Conservation (phyloP, 1,140 invertebrate genomes). For the Drosophila parvula region DNA sequence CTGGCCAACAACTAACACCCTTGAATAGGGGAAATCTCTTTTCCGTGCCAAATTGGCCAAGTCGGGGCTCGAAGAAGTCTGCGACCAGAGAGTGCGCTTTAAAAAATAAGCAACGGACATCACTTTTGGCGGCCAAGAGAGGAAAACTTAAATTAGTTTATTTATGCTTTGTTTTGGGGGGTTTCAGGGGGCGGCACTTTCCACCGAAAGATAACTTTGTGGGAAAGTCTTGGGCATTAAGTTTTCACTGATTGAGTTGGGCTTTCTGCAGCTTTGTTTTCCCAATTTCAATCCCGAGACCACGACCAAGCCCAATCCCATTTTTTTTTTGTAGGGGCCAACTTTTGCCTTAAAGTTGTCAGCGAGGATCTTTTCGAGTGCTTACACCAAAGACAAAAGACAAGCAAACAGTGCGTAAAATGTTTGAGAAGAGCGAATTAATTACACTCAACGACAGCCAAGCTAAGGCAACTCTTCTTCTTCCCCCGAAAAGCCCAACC, state of each 20-base stretch:
- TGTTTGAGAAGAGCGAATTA: constrained; percentile 79
- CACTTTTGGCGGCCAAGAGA: constrained; percentile 36
- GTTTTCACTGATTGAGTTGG: constrained; percentile 74
- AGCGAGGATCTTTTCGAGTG: constrained; percentile 70
- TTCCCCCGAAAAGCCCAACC: background rate
- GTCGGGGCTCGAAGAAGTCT: constrained; percentile 1
- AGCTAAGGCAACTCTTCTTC: constrained; percentile 45
- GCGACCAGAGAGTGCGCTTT: constrained; percentile 19
- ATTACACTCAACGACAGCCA: constrained; percentile 70
- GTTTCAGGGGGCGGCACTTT: constrained; percentile 50
- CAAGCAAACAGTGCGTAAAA: constrained; percentile 79
- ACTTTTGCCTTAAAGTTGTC: constrained; percentile 71
- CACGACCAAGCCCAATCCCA: constrained; percentile 16
- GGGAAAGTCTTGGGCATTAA: constrained; percentile 52
- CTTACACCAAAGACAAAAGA: constrained; percentile 77
- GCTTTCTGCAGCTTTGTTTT: constrained; percentile 32
- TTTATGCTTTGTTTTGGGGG: constrained; percentile 73
- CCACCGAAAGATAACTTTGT: constrained; percentile 64
- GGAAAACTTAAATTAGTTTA: constrained; percentile 78
- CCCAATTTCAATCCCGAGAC: constrained; percentile 15
- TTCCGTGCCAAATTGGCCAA: constrained; percentile 57
- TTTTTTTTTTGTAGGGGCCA: constrained; percentile 16
- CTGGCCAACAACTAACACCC: constrained; percentile 32
- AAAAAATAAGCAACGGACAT: constrained; percentile 29
- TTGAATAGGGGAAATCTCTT: constrained; percentile 22